Conservation (phyloP, 1,140 invertebrate genomes). For the Lerema accius region DNA sequence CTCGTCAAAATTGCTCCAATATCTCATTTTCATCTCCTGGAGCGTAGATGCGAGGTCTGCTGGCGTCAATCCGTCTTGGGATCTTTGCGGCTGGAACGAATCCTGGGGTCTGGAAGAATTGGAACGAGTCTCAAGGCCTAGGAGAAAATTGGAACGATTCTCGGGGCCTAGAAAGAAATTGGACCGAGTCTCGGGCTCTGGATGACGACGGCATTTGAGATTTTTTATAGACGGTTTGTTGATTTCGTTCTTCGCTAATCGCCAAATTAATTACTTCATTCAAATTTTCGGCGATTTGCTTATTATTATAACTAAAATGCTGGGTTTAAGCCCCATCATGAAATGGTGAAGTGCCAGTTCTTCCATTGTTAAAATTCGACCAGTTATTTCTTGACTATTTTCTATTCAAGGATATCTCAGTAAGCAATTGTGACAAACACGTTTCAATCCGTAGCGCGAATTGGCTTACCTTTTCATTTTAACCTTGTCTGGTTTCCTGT, state of each 20-base stretch:
- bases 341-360: conserved; percentile 10
- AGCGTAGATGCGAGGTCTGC: too few species aligned
- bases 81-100: too few species aligned
- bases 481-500: conserved; percentile 31
- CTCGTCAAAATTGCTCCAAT: too few species aligned
- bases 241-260: conserved; percentile 1
- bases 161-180: not conserved
- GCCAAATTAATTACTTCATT: conserved; percentile 11
- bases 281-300: not conserved
- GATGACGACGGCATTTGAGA: not conserved
- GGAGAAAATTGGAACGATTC: not conserved
- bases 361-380: conserved; percentile 5
- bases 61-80: too few species aligned
- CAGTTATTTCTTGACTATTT: not conserved
- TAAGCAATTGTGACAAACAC: conserved; percentile 33
- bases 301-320: not conserved
- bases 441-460: conserved; percentile 30
- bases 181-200: not conserved
- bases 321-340: conserved; percentile 1
- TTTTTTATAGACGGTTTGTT: not conserved
- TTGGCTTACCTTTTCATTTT: conserved; percentile 25
- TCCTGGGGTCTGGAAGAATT: not conserved
- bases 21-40: too few species aligned
- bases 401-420: conserved; percentile 23
- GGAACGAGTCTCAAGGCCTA: not conserved